Percentiles rank a stretch among this genome's conserved stretches.
phyloP scores from a whole-genome alignment of 2,113 vertebrate genomes.

The Oreochromis aureus region DNA sequence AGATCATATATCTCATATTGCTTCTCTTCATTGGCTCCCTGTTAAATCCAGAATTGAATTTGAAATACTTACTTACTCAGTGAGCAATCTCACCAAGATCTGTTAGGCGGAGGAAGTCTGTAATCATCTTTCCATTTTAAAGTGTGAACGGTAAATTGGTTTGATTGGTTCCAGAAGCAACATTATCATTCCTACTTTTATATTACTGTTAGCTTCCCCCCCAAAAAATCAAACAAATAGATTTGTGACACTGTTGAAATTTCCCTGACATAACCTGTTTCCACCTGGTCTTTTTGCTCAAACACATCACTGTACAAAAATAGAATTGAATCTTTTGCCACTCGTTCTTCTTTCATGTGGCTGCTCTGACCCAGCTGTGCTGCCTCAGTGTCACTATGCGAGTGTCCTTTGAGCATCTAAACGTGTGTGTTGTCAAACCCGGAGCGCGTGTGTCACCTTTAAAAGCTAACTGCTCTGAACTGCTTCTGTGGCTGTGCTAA shows the following conservation, averaged over 20 bases:
- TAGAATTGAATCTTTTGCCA: neutral
- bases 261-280: neutral
- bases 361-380: neutral
- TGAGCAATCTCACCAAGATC: neutral
- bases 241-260: neutral
- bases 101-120: neutral
- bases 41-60: neutral
- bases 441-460: neutral
- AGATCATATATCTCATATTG: neutral
- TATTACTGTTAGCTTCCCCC: neutral
- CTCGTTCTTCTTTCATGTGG: neutral
- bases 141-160: neutral
- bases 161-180: neutral
- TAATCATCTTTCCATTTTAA: neutral
- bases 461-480: neutral
- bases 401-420: neutral
- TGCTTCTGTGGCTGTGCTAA: neutral
- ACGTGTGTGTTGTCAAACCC: neutral
- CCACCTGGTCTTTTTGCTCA: neutral
- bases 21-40: neutral
- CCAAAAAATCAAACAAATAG: neutral
- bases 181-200: neutral
- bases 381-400: neutral
- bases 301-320: conserved; percentile 1
- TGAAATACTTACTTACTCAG: neutral